Evolutionary conservation across 2,113 vertebrate genomes (phyloP), one percentile per base, ranked within the genome.

Genomic region (rabbit (Oryctolagus cuniculus)): DNA sequence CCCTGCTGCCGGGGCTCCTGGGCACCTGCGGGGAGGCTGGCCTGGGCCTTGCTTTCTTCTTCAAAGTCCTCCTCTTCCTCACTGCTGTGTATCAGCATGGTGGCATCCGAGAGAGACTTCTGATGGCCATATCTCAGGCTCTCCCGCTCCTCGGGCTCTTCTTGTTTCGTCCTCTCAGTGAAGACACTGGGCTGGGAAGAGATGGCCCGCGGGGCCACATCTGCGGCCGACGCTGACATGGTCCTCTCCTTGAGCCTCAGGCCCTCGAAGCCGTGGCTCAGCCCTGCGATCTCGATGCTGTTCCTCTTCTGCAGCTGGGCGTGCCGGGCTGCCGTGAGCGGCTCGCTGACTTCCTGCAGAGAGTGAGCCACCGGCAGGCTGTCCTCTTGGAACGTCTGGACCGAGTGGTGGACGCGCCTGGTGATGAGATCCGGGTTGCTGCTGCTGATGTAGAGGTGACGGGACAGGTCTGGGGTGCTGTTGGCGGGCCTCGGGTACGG

Each of bases 331-430:
- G 98, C 98, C 0, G 98, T 99, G 1, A 99, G 98, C 0, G 99
- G 99, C 96, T 99, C 99, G 0, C 99, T 99, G 87, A 99, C 99
- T 95, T 99, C 99, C 97, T 99, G 99, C 70, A 99, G 98, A 5
- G 99, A 99, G 97, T 99, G 99, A 0, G 99, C 99, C 63, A 99
- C 99, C 0, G 99, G 99, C 95, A 99, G 96, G 92, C 99, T 99
- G 98, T 99, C 99, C 95, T 99, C 99, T 96, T 99, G 99, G 98
- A 99, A 99, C 0, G 99, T 99, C 98, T 99, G 99, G 24, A 99
- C 99, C 0, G 99, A 99, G 98, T 99, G 99, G 95, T 99, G 99
- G 15, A 99, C 99, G 0, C 99, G 98, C 12, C 99, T 97, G 0
- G 99, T 99, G 97, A 99, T 99, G 38, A 99, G 98, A 84, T 99